These are phyloP conservation scores for Rhodinocichla rosea DNA, from an alignment of 2,113 vertebrate genomes.

Conservation along the genomic window DNA sequence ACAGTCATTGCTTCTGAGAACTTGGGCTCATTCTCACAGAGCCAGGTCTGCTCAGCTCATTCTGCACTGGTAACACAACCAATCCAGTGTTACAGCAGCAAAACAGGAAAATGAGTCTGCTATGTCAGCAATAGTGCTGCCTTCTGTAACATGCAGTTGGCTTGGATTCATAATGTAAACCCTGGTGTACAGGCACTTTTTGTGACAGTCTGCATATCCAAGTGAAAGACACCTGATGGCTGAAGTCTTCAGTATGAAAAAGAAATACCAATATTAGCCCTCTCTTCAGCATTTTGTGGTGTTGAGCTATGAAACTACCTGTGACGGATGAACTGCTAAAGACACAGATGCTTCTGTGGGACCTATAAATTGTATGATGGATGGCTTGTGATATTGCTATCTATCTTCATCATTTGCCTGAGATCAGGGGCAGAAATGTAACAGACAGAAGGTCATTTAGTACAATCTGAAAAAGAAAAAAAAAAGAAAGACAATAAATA, in stretches of 20 bases:
- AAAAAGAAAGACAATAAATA: not conserved
- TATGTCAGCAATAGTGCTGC: not conserved
- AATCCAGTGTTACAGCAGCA: not conserved
- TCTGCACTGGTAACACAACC: not conserved
- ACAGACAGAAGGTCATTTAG: conserved; percentile 52
- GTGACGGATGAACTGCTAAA: conserved; percentile 48
- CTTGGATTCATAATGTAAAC: not conserved
- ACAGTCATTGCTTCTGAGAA: not conserved
- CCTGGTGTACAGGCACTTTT: not conserved
- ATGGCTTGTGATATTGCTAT: conserved; percentile 24
- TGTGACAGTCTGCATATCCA: not conserved
- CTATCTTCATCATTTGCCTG: conserved; percentile 45
- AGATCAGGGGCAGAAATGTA: conserved; percentile 54
- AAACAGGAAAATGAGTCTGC: not conserved
- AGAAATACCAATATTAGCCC: not conserved
- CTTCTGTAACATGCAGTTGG: not conserved
- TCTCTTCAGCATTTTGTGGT: not conserved
- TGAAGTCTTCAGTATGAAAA: not conserved
- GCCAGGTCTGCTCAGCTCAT: not conserved
- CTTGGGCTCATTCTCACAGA: not conserved
- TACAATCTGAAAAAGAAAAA: not conserved
- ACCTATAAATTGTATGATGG: conserved; percentile 36
- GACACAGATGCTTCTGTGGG: conserved; percentile 31
- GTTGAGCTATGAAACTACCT: not conserved
- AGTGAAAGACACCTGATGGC: not conserved